Conservation (phyloP, 2,888 invertebrate genomes). For the Caenorhabditis angaria region DNA sequence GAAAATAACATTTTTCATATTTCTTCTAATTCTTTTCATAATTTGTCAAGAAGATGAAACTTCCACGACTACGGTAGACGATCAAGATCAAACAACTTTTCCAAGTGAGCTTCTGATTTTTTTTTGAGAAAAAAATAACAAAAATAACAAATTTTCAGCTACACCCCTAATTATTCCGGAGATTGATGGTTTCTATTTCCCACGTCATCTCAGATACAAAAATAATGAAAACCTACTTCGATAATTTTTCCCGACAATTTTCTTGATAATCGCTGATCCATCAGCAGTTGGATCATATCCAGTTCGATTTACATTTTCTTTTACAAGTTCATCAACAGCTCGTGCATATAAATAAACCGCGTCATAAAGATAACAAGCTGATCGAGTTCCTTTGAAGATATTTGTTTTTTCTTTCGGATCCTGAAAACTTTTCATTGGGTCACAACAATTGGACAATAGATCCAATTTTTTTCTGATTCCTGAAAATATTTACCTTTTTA, state of each 20-base stretch:
- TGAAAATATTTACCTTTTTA: conserved; percentile 33
- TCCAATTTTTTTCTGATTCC: background rate
- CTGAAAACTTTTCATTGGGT: too few species aligned
- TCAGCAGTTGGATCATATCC: conserved; percentile 75
- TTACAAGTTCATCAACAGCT: conserved; percentile 82
- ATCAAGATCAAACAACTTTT: too few species aligned
- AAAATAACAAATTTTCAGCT: background rate
- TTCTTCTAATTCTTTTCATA: background rate
- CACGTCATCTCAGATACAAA: background rate
- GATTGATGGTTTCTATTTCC: background rate
- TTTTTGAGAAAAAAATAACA: background rate
- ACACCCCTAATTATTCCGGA: background rate
- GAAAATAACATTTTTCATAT: background rate
- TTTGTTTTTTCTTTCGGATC: background rate
- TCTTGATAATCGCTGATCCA: conserved; percentile 81
- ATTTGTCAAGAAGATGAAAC: background rate
- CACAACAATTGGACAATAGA: too few species aligned
- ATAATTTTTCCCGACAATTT: conserved; percentile 76
- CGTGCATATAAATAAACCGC: conserved; percentile 87
- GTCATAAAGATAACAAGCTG: conserved; percentile 86
- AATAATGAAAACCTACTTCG: background rate
- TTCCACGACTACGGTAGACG: too few species aligned
- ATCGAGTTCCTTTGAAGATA: conserved; percentile 74
- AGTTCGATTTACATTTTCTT: conserved; percentile 68
- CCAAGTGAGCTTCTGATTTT: background rate